Conservation (phyloP, 1,140 invertebrate genomes). For the Tribolium madens region DNA sequence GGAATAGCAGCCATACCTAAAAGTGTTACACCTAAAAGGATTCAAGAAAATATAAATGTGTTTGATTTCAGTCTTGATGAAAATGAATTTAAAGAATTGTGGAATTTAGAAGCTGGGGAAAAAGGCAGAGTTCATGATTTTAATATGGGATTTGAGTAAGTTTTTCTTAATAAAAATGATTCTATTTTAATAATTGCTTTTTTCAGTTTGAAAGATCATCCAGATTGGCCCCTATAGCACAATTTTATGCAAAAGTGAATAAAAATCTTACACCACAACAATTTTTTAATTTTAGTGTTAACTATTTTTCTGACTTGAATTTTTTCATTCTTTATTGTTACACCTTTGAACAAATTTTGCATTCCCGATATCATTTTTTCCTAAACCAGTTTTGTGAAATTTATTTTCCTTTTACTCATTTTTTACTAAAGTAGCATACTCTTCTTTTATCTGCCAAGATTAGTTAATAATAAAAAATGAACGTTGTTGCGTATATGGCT, state of each 20-base stretch:
- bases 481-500: no score
- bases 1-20: conserved; percentile 75
- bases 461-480: no score
- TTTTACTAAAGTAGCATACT: no score
- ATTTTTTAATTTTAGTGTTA: no score
- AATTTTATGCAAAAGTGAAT: not conserved
- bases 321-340: no score
- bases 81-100: conserved; percentile 64
- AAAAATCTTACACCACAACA: no score
- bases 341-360: no score
- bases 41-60: conserved; percentile 71
- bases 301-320: no score
- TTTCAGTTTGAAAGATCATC: conserved; percentile 3
- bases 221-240: not conserved
- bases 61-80: conserved; percentile 65
- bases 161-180: not conserved
- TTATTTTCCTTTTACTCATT: no score
- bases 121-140: conserved; percentile 20
- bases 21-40: conserved; percentile 68
- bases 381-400: no score
- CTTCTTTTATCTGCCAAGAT: no score
- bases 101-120: conserved; percentile 52
- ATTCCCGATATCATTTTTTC: no score
- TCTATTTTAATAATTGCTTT: not conserved
- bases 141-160: not conserved